Evolutionary conservation across 2,888 invertebrate genomes (phyloP), one percentile per base, ranked within the genome.

Genomic region (Hydraecia micacea): DNA sequence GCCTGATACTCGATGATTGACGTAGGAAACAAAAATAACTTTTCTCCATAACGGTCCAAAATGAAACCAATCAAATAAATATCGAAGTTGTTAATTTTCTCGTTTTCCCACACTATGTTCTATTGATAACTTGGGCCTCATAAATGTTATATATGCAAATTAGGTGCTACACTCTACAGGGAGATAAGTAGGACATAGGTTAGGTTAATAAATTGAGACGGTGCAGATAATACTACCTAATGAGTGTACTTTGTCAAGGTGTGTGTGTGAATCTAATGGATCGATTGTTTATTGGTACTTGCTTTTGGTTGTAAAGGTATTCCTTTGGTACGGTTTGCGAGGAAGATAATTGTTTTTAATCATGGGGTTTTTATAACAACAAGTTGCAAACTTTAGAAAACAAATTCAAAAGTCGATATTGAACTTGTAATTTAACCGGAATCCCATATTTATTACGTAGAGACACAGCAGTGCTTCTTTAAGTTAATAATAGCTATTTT

Each of bases 71-170:
- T 74, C 73, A 18, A 69, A 85, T 81, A 69, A 79, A 87, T 85
- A 84, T 79, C 39, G 11, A 28, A 71, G 68, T 73, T 79, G 79
- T 84, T 87, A 68, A 78, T 80, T 83, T 83, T 76, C 74, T 60
- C 9, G 15, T 75, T 86, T 88, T 88, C 85, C 81, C 87, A 86
- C 89, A 88, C 79, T 81, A n/a, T n/a, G 46, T 4, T 55, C 71
- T 72, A 76, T 85, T 81, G 84, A 83, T 86, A 79, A 71, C 67
- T 77, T 46, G 36, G 36, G 18, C 65, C 69, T 75, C 71, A 83
- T 77, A 84, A 83, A 85, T 87, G 87, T 87, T 79, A 74, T 73
- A 74, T 73, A 89, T 85, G 89, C 88, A 84, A 84, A 88, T 88
- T 80, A 78, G 75, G 25, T 75, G 75, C 65, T 75, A 81, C 69